These are phyloP conservation scores for Lynx canadensis DNA, from an alignment of 2,113 vertebrate genomes.

Conservation along the genomic window DNA sequence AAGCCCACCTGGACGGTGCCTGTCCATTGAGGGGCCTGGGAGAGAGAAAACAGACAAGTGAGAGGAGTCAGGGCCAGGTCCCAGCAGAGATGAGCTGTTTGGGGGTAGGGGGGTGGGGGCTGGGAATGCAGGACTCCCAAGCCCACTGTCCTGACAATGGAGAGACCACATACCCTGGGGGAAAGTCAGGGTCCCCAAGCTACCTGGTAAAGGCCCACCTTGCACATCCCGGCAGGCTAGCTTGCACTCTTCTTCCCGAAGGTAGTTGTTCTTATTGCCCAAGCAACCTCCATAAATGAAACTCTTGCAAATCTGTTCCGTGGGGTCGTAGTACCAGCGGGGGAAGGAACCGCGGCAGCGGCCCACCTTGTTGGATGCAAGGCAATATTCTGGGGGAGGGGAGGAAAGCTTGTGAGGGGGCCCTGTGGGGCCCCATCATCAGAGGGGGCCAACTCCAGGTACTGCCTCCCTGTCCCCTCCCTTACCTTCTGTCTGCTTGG, in stretches of 20 bases:
- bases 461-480: background rate
- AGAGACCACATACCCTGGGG: background rate
- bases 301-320: slow-evolving; percentile 87
- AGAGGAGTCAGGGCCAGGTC: background rate
- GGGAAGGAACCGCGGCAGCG: slow-evolving; percentile 93
- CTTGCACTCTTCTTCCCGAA: slow-evolving; percentile 89
- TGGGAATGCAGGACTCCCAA: background rate
- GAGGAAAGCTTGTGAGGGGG: background rate
- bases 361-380: slow-evolving; percentile 91
- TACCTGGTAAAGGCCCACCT: slow-evolving; percentile 74
- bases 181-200: background rate
- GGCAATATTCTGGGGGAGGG: slow-evolving; percentile 90
- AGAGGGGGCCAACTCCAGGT: background rate
- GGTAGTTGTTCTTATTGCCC: slow-evolving; percentile 95
- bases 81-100: background rate
- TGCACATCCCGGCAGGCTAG: slow-evolving; percentile 88
- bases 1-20: slow-evolving; percentile 84
- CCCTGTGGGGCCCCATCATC: too few species aligned
- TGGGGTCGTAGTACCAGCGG: slow-evolving; percentile 94
- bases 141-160: background rate
- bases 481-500: slow-evolving; percentile 94
- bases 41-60: slow-evolving; percentile 56
- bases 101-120: fast-evolving
- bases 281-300: slow-evolving; percentile 95
- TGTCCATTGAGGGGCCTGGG: slow-evolving; percentile 80